Conservation (phyloP, 2,113 vertebrate species). For the Dromas ardeola region DNA sequence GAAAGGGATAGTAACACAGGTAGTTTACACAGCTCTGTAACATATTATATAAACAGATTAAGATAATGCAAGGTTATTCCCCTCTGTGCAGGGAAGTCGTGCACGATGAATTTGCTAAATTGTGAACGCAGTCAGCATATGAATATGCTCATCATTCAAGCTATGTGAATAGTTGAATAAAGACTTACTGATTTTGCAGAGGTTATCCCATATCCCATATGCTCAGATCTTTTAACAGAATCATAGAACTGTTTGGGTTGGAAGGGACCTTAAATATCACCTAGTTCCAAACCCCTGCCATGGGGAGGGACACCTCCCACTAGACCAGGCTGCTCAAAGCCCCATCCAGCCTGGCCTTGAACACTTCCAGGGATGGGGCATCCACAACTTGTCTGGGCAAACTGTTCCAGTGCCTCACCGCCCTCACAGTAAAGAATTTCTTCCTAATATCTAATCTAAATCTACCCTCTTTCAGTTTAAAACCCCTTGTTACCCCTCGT, state of each 20-base stretch:
- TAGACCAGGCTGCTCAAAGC: too few relatives aligned
- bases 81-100: background rate
- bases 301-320: too few relatives aligned
- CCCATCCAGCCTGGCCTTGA: too few relatives aligned
- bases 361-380: too few relatives aligned
- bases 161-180: background rate
- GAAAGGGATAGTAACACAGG: background rate
- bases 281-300: background rate
- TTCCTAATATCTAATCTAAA: too few relatives aligned
- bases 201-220: background rate
- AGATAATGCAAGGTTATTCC: background rate
- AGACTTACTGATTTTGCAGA: background rate
- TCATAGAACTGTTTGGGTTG: background rate
- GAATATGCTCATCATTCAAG: background rate
- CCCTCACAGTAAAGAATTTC: too few relatives aligned
- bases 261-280: background rate
- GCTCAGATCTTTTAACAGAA: background rate
- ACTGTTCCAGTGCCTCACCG: too few relatives aligned
- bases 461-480: too few relatives aligned
- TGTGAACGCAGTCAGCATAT: background rate
- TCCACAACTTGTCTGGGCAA: too few relatives aligned
- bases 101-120: background rate
- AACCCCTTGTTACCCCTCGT: too few relatives aligned
- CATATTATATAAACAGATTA: background rate
- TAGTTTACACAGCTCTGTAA: background rate